Evolutionary conservation across 2,113 vertebrate genomes (phyloP), one percentile per base, ranked within the genome.

Genomic region (Mirza zaza): DNA sequence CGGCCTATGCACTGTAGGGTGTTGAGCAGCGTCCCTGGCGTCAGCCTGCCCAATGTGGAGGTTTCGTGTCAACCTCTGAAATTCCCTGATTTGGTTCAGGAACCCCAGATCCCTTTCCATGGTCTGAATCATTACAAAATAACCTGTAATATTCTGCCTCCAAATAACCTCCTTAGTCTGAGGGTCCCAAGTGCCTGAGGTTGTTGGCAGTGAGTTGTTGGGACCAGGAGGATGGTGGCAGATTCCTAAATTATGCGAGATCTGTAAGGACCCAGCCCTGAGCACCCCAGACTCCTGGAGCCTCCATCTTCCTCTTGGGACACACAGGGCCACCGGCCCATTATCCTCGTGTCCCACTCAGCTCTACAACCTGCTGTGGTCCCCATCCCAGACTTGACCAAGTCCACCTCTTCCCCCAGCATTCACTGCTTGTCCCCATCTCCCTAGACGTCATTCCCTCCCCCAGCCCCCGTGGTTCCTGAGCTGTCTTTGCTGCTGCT

Each of bases 401-500:
- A 36, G n/a, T 34, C 45, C 32, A 34, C 0, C 57, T n/a, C 20
- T n/a, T 71, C 8, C 6, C 36, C 68, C 23, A 68, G 77, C 1
- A 18, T n/a, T 45, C n/a, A 3, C 48, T 32, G 34, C 55, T 80
- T 4, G 23, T 3, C 20, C 45, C 27, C 29, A 4, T 13, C 42
- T 83, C 29, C 32, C 50, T 48, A 12, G 10, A 9, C 29, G 61
- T 17, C 67, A 6, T 13, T 23, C 48, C 29, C 36, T 6, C 3
- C 27, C 3, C 1, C 0, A 0, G 3, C 9, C 57, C 25, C 11
- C 3, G n/a, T 67, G n/a, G 61, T 29, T 23, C 34, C 5, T 25
- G 81, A 39, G 32, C 2, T 7, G 14, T n/a, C 42, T 55, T 73
- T 39, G 55, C 59, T 34, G 29, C 1, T 17, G 14, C 55, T 4